Evolutionary conservation across 2,113 vertebrate species (phyloP).

Genomic region (Reinhardtius hippoglossoides): DNA sequence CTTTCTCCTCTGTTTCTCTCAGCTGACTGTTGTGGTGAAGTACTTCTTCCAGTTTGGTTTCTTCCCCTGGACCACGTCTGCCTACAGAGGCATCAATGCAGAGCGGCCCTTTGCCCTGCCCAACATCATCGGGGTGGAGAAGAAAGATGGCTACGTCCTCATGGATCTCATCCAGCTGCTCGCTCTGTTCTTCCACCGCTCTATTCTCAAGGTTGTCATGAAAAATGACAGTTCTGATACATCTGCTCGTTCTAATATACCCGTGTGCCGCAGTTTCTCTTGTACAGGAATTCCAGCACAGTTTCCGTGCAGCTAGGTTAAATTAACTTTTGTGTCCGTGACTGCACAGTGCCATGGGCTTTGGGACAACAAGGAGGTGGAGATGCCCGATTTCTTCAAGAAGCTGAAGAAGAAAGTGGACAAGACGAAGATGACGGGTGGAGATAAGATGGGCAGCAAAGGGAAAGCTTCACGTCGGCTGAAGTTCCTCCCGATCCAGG

Average conservation of each 20-base stretch:
- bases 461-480: conserved; percentile 44
- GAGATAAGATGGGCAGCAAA: conserved; percentile 38
- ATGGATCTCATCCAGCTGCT: conserved; percentile 83
- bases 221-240: neutral
- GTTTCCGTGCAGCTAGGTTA: neutral
- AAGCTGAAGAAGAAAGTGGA: conserved; percentile 80
- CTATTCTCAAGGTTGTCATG: conserved; percentile 75
- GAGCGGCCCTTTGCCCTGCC: conserved; percentile 84
- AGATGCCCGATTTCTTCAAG: conserved; percentile 82
- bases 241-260: neutral
- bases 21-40: conserved; percentile 86
- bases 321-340: neutral
- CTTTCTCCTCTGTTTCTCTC: conserved; percentile 23
- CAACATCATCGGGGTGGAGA: conserved; percentile 80
- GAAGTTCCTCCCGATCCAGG: conserved; percentile 75
- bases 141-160: conserved; percentile 75
- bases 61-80: conserved; percentile 84
- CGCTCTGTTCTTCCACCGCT: conserved; percentile 81
- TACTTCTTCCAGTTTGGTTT: conserved; percentile 87
- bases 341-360: conserved; percentile 82
- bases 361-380: conserved; percentile 85
- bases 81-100: conserved; percentile 76
- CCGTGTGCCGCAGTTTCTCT: neutral
- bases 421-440: conserved; percentile 74
- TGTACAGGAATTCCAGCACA: too few species aligned